phyloP scores from a whole-genome alignment of 1,140 invertebrate genomes.

The Gryllus bimaculatus region DNA sequence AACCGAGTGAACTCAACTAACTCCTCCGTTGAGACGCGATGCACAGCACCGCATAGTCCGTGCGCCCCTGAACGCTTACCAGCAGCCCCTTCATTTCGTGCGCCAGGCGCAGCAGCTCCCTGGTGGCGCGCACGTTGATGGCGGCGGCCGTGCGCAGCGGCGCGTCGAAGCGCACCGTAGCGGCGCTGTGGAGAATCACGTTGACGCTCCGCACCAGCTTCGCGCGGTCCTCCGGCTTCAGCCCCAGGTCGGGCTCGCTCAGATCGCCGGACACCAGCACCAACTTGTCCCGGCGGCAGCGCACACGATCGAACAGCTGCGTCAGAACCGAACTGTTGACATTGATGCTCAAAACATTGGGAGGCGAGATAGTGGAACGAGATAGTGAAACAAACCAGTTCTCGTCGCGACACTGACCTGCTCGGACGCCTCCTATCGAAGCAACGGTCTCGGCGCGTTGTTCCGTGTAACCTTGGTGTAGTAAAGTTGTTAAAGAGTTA shows the following conservation, averaged over 20 bases:
- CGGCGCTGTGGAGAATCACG: constrained; percentile 70
- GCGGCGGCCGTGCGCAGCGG: constrained; percentile 53
- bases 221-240: constrained; percentile 25
- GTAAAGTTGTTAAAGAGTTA: no score
- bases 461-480: no score
- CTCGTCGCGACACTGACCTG: no score
- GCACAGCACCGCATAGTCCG: no score
- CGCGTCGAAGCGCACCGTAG: constrained; percentile 80
- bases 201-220: constrained; percentile 20
- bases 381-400: no score
- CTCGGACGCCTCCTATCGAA: no score
- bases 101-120: not conserved
- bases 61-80: not conserved
- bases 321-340: not conserved
- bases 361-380: no score
- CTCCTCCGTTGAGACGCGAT: no score
- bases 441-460: no score
- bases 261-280: constrained; percentile 57
- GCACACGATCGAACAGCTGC: constrained; percentile 46
- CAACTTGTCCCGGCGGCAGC: constrained; percentile 48
- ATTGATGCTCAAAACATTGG: no score
- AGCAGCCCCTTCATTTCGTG: not conserved
- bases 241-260: constrained; percentile 47
- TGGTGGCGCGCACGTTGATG: constrained; percentile 31
- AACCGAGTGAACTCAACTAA: no score